These are phyloP conservation scores for Caenorhabditis sinica DNA, from an alignment of 2,888 invertebrate species.

Conservation along the genomic window DNA sequence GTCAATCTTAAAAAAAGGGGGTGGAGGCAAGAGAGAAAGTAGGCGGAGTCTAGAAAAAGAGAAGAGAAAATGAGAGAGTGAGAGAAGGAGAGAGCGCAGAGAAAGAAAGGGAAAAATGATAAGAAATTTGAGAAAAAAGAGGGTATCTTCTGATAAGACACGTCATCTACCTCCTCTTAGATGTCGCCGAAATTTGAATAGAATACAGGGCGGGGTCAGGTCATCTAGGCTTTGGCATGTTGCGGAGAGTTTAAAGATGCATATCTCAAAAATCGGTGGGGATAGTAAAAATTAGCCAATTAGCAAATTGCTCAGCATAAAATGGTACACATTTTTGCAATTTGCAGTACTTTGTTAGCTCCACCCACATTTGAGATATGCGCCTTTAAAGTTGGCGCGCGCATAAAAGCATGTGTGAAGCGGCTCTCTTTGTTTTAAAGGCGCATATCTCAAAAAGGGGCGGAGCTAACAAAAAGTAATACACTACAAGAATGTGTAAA, in stretches of 20 bases:
- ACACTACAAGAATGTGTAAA: not conserved
- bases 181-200: not conserved
- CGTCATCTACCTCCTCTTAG: not conserved
- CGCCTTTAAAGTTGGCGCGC: not conserved
- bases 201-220: not conserved
- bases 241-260: not conserved
- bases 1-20: conserved; percentile 7
- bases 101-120: not conserved
- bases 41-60: conserved; percentile 38
- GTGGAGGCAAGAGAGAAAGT: conserved; percentile 10
- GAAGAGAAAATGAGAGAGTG: conserved; percentile 7
- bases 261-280: not conserved
- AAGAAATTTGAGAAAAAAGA: not conserved
- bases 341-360: not conserved
- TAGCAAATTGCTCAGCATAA: not conserved
- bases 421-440: not conserved
- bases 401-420: no score
- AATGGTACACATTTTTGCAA: not conserved
- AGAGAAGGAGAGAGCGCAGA: not conserved
- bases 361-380: not conserved
- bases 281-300: not conserved
- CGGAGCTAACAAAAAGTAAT: not conserved
- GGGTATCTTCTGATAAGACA: not conserved
- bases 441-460: not conserved
- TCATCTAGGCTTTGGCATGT: no score